Conservation (phyloP, 2,113 vertebrate genomes). For the Tachysurus fulvidraco region DNA sequence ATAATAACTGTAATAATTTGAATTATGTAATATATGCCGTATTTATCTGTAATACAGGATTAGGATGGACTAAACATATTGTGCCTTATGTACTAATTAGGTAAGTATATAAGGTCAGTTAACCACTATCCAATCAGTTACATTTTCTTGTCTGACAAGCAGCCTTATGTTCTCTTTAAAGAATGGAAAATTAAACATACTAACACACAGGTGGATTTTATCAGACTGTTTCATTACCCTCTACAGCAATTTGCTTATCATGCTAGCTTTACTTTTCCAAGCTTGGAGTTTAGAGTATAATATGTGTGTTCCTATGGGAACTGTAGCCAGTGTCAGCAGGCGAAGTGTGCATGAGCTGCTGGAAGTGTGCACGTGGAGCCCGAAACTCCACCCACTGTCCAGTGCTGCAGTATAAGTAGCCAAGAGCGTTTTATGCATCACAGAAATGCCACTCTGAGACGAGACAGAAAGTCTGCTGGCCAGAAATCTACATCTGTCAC, state of each 20-base stretch:
- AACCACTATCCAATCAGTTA: not conserved
- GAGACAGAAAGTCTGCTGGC: constrained; percentile 44
- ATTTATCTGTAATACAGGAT: not conserved
- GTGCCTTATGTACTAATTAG: not conserved
- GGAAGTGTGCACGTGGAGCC: constrained; percentile 60
- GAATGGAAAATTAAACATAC: constrained; percentile 62
- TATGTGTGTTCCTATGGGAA: constrained; percentile 72
- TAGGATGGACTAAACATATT: not conserved
- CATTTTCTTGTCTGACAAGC: constrained; percentile 5
- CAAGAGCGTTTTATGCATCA: constrained; percentile 54
- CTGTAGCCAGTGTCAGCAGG: constrained; percentile 57
- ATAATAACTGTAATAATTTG: not conserved
- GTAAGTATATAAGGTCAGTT: not conserved
- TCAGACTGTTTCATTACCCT: constrained; percentile 51
- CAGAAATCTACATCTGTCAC: constrained; percentile 38
- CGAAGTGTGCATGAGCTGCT: constrained; percentile 55
- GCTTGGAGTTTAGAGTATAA: constrained; percentile 46
- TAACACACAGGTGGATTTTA: constrained; percentile 43
- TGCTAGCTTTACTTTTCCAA: constrained; percentile 47
- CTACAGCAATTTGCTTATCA: constrained; percentile 64
- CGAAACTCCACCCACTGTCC: constrained; percentile 54
- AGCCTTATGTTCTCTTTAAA: constrained; percentile 28
- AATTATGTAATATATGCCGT: not conserved
- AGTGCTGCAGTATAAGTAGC: constrained; percentile 59
- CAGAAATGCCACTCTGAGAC: constrained; percentile 60